phyloP scores from a whole-genome alignment of 1,140 invertebrate genomes.

The Drosophila serrata region DNA sequence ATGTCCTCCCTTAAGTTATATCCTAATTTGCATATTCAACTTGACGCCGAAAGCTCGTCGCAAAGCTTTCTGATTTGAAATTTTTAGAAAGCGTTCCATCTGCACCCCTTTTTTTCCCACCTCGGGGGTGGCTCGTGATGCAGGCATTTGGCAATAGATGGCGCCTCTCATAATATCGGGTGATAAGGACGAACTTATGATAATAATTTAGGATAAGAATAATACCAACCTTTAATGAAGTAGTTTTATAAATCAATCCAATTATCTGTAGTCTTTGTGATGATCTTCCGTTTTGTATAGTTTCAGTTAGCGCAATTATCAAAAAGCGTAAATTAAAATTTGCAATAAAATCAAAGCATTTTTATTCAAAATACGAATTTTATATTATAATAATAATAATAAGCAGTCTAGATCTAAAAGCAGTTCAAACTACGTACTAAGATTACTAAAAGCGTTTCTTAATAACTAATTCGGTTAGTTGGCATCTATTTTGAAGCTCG shows the following conservation, averaged over 20 bases:
- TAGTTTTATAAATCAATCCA: slow-evolving; percentile 7
- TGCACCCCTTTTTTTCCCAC: slow-evolving; percentile 10
- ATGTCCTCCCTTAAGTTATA: slow-evolving; percentile 20
- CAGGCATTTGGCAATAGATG: slow-evolving; percentile 47
- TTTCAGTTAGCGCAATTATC: slow-evolving; percentile 31
- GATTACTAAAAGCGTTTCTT: slow-evolving; percentile 67
- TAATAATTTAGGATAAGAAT: background rate
- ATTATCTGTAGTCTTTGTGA: background rate
- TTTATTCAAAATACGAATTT: slow-evolving; percentile 57
- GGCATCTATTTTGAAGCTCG: slow-evolving; percentile 61
- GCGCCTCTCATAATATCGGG: slow-evolving; percentile 18
- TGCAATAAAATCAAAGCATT: slow-evolving; percentile 53
- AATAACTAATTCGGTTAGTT: slow-evolving; percentile 63
- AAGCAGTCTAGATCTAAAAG: slow-evolving; percentile 45
- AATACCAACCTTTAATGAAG: slow-evolving; percentile 29
- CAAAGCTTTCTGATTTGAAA: slow-evolving; percentile 72
- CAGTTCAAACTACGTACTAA: slow-evolving; percentile 54
- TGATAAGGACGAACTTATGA: slow-evolving; percentile 1
- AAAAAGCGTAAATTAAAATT: slow-evolving; percentile 55
- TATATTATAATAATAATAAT: slow-evolving; percentile 12
- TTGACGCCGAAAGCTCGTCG: slow-evolving; percentile 44
- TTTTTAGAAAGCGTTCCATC: slow-evolving; percentile 69
- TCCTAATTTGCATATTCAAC: slow-evolving; percentile 42
- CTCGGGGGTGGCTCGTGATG: slow-evolving; percentile 38
- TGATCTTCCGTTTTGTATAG: background rate